Percentiles rank a stretch among this genome's conserved stretches.
Conservation (phyloP, 2,888 invertebrate genomes). For the Tinea trinotella region DNA sequence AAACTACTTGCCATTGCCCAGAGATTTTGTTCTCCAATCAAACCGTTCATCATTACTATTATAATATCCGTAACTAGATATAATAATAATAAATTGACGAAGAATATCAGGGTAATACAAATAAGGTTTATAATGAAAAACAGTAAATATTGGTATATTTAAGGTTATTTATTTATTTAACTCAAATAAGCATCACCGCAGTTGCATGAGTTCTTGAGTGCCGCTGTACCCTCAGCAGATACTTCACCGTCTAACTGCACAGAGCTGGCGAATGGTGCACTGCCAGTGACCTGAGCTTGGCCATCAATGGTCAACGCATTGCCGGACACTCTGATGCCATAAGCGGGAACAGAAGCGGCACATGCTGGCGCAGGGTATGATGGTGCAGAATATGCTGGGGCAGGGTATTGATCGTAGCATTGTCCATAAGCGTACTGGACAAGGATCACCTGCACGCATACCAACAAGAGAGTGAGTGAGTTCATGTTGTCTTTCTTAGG, state of each 20-base stretch:
- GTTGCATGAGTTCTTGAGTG: not conserved
- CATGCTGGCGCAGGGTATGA: slow-evolving; percentile 2
- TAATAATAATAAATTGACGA: no score
- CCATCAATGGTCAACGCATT: not conserved
- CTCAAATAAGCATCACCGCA: slow-evolving; percentile 7
- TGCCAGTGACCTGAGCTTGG: not conserved
- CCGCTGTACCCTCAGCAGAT: not conserved
- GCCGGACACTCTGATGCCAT: not conserved
- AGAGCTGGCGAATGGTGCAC: not conserved
- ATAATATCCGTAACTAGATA: no score
- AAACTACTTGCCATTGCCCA: no score
- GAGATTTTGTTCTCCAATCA: no score
- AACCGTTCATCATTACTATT: no score
- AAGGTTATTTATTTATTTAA: no score
- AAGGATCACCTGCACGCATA: slow-evolving; percentile 15
- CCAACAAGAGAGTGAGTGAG: slow-evolving; percentile 15
- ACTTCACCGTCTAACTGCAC: not conserved
- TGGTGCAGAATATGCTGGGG: no score
- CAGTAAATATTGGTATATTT: no score
- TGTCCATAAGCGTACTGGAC: slow-evolving; percentile 11
- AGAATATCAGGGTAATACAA: no score
- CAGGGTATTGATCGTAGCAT: not conserved
- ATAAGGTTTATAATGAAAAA: no score
- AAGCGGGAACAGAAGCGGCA: not conserved
- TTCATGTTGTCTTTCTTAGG: slow-evolving; percentile 17